A percentile compares a stretch with the other conserved stretches of the same genome.
These are phyloP conservation scores for Lagopus muta DNA, from an alignment of 2,113 vertebrate species.

Conservation along the genomic window DNA sequence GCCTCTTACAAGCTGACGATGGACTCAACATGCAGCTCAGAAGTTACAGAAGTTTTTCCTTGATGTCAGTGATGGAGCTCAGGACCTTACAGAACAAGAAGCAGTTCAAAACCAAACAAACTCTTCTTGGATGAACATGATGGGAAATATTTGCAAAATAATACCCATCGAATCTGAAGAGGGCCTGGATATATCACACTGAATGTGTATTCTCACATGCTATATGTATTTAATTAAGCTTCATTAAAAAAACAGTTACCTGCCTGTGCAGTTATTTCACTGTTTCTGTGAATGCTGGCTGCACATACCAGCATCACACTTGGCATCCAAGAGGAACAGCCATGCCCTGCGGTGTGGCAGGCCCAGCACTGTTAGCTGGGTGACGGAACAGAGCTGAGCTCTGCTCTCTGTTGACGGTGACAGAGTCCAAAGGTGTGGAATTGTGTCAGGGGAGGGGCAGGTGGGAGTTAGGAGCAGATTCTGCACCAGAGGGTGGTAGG, in stretches of 20 bases:
- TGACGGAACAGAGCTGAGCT: too few relatives aligned
- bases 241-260: not conserved
- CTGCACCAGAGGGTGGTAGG: not conserved
- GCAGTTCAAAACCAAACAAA: not conserved
- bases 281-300: not conserved
- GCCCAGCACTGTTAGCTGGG: too few relatives aligned
- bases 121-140: not conserved
- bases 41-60: not conserved
- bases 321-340: too few relatives aligned
- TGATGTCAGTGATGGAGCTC: not conserved
- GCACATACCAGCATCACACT: not conserved
- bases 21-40: not conserved
- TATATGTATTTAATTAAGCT: not conserved
- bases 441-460: not conserved
- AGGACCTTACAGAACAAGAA: not conserved
- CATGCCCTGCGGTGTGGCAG: too few relatives aligned
- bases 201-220: not conserved
- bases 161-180: not conserved
- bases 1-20: not conserved
- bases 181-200: not conserved
- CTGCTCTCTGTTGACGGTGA: not conserved
- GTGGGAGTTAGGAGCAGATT: not conserved
- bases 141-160: not conserved
- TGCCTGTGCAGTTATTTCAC: not conserved
- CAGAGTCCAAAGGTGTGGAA: not conserved